Conservation (phyloP, 2,797 vertebrate species). For the Oreochromis mossambicus region DNA sequence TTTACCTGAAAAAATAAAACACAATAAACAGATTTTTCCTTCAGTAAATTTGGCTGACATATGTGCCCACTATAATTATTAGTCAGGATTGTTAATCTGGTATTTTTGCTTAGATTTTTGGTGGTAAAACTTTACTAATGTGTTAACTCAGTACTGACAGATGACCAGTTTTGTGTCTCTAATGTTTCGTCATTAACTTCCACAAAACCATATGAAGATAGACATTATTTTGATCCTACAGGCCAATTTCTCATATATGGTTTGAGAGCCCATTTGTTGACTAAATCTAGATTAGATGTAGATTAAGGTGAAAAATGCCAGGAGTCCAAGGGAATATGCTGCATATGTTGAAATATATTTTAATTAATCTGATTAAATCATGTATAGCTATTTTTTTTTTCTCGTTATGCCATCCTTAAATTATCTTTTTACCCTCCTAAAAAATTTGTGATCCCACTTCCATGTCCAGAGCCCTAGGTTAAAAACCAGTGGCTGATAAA, state of each 20-base stretch:
- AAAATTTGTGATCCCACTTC: background rate
- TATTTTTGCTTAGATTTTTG: background rate
- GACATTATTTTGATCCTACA: background rate
- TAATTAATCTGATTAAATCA: slow-evolving; percentile 58
- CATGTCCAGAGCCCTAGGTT: slow-evolving; percentile 45
- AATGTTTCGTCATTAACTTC: background rate
- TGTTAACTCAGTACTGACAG: background rate
- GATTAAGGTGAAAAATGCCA: slow-evolving; percentile 1
- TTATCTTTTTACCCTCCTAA: background rate
- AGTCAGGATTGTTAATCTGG: background rate
- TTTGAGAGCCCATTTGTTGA: background rate
- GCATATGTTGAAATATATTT: slow-evolving; percentile 33
- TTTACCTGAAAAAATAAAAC: fast-evolving
- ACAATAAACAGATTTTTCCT: fast-evolving
- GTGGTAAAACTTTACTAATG: background rate
- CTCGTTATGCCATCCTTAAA: slow-evolving; percentile 8
- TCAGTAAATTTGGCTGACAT: background rate
- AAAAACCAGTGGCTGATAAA: slow-evolving; percentile 51
- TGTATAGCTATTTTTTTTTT: background rate
- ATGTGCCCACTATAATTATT: background rate
- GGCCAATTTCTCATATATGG: background rate
- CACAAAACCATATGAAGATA: background rate
- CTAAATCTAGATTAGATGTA: background rate
- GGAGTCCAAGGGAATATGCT: slow-evolving; percentile 12
- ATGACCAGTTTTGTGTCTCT: background rate